Evolutionary conservation across 2,113 vertebrate species (phyloP), one percentile per base, ranked within the genome.

Genomic region (Lota lota): DNA sequence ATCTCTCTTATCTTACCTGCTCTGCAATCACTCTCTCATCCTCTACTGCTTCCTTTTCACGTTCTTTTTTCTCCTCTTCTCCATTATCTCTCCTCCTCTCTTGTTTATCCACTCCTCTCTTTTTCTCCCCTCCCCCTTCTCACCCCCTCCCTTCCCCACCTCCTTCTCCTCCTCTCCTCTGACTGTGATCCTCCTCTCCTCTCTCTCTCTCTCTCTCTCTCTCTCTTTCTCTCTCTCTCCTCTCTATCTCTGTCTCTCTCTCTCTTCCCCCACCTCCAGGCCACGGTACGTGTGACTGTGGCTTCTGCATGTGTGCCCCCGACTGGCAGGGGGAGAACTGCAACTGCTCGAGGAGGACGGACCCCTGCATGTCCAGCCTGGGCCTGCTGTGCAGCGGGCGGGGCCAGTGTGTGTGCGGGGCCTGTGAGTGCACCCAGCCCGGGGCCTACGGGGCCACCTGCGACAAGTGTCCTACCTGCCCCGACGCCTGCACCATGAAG

Each of bases 391-490:
- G 97, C 88, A 97, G 95, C 0, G 94, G 96, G 4, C 92, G 94
- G 0, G 97, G 97, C 68, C 92, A 93, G 75, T 98, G 97, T 0
- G 69, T 93, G n/a, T 99, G 97, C 0, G 97, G 97, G 72, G 92
- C 90, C 74, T 99, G 97, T 0, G 88, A 96, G 76, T 99, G 97
- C 83, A 95, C 94, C 69, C 97, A 99, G 83, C 96, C 95, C 0
- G 96, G 97, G 1, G 96, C 96, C 40, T 98, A 95, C 0, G 97
- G 97, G 0, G 90, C 92, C 75, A 98, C 94, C 57, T 99, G 97
- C 2, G 96, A 99, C 88, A 98, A 96, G 77, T 99, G 97, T 53
- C 97, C 97, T 79, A 99, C 97, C 61, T 99, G 97, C 74, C 95
- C 95, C 0, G 97, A 98, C 0, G 94, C 95, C 83, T 99, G 97